Evolutionary conservation across 1,140 invertebrate genomes (phyloP).

Genomic region (Drosophila albomicans): DNA sequence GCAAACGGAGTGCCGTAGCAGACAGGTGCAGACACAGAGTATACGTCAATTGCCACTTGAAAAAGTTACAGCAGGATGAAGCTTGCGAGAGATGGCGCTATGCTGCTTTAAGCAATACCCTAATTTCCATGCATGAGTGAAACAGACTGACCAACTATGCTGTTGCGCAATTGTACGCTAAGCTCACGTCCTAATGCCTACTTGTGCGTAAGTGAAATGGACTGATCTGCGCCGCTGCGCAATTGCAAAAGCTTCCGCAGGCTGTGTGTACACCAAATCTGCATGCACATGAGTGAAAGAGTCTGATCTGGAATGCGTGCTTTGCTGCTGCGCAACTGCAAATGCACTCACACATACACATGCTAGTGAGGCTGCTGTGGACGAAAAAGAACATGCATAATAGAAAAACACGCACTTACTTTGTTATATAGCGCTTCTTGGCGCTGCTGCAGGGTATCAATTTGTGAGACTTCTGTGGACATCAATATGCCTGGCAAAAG

Average conservation of each 20-base stretch:
- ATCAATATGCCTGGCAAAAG: constrained; percentile 10
- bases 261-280: no score
- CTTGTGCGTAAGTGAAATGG: no score
- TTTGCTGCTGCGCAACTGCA: neutral
- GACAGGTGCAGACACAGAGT: constrained; percentile 34
- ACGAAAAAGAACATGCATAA: neutral
- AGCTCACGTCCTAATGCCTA: no score
- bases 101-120: constrained; percentile 4
- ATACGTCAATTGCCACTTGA: constrained; percentile 37
- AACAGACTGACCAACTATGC: neutral
- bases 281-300: no score
- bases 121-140: constrained; percentile 46
- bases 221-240: no score
- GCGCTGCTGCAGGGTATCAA: constrained; percentile 4
- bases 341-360: neutral
- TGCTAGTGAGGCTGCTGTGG: neutral
- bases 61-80: constrained; percentile 26
- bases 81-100: constrained; percentile 12
- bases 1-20: constrained; percentile 14
- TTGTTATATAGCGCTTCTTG: neutral
- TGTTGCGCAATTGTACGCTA: neutral
- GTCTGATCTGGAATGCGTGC: neutral
- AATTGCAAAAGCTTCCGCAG: no score
- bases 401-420: neutral
- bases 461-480: constrained; percentile 14